Evolutionary conservation across 1,140 invertebrate genomes (phyloP), one percentile per base, ranked within the genome.

Genomic region (Drosophila oshimai): DNA sequence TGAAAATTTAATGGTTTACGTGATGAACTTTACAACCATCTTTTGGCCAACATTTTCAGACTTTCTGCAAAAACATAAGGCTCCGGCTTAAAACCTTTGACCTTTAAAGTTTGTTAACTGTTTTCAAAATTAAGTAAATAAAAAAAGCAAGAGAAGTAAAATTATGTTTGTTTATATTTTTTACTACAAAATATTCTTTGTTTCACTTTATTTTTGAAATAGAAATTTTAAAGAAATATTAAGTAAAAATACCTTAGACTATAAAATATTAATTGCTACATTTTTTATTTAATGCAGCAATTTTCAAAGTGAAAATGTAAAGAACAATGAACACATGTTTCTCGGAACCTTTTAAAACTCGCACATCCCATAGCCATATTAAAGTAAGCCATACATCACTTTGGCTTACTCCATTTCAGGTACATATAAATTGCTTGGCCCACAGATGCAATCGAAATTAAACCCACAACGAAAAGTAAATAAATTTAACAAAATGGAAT

Each of bases 401-500:
- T 24, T 24, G 50, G 31, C 37, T 31, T 41, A 41, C 41, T 54
- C 37, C 29, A 37, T 47, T 49, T 31, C 46, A n/a, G n/a, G n/a
- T n/a, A 33, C 29, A 29, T 29, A 34, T 37, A 51, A 24, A 68
- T 46, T 60, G 37, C 47, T 54, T 54, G 46, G 29, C 60, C 53
- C 47, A 29, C 17, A 58, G 49, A 54, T 26, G 47, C 71, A 72
- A 74, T 75, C 73, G 46, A 65, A 76, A 81, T 74, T 61, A 67
- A 67, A 58, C 58, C 39, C 58, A 42, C 39, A 37, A 39, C 44
- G 42, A 31, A 57, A 33, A 31, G 58, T 51, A 60, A 31, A 73
- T 54, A 78, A 74, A 69, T 60, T 57, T 62, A 45, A 54, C 51
- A 51, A 84, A 78, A 84, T 83, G 61, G 37, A 77, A 65, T 60